phyloP scores from a whole-genome alignment of 2,888 invertebrate species.

The Ligdia adustata region DNA sequence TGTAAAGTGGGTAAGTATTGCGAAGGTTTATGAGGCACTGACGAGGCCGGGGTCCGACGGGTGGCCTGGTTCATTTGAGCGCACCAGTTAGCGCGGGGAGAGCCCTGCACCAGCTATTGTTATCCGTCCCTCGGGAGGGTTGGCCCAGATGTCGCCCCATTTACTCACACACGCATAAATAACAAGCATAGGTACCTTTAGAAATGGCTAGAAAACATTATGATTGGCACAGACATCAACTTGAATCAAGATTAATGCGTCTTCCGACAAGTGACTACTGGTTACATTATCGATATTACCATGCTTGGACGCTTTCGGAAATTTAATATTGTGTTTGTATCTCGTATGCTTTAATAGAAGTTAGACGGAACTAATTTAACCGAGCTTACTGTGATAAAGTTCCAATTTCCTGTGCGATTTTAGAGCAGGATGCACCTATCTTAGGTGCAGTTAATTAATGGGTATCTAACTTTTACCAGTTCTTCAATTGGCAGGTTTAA shows the following conservation, averaged over 20 bases:
- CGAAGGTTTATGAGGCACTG: constrained; percentile 64
- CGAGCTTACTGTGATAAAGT: constrained; percentile 9
- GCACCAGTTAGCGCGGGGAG: constrained; percentile 75
- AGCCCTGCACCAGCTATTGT: constrained; percentile 76
- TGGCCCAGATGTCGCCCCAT: constrained; percentile 66
- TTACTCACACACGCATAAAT: constrained; percentile 65
- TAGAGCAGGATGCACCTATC: constrained; percentile 10
- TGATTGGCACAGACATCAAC: constrained; percentile 36
- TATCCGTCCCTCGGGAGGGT: constrained; percentile 74
- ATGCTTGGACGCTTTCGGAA: constrained; percentile 30
- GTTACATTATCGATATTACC: constrained; percentile 32
- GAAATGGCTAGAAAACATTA: constrained; percentile 32
- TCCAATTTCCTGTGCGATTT: constrained; percentile 18
- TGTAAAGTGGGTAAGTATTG: constrained; percentile 47
- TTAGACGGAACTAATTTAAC: constrained; percentile 13
- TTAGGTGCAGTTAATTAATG: constrained; percentile 4
- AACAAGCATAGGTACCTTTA: constrained; percentile 26
- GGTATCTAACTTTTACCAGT: constrained; percentile 2
- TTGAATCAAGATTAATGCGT: constrained; percentile 30
- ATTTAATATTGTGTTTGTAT: constrained; percentile 28
- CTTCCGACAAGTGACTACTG: constrained; percentile 33
- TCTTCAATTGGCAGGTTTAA: constrained; percentile 30
- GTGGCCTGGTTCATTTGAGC: constrained; percentile 74
- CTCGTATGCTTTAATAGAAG: constrained; percentile 9
- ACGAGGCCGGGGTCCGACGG: constrained; percentile 53